Evolutionary conservation across 2,888 invertebrate genomes (phyloP).

Genomic region (Podabrus alpinus): DNA sequence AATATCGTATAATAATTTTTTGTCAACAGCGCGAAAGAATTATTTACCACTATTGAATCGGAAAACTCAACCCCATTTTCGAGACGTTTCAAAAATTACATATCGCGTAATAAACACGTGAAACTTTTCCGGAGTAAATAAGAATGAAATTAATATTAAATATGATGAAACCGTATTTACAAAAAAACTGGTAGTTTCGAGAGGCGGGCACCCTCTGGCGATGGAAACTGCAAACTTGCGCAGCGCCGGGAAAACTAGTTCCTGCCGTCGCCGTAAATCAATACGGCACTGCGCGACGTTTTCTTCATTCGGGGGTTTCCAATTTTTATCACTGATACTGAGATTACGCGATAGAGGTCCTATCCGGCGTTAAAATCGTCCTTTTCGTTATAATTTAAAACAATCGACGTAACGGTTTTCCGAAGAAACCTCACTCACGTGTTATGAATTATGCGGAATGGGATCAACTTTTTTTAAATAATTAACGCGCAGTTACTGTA

Average conservation of each 20-base stretch:
- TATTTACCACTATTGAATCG: no score
- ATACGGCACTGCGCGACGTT: constrained; percentile 13
- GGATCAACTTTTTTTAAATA: background rate
- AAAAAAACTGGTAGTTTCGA: background rate
- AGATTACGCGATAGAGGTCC: constrained; percentile 12
- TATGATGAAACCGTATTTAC: background rate
- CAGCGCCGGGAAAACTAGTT: constrained; percentile 22
- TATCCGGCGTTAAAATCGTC: background rate
- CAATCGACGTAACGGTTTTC: background rate
- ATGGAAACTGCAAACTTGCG: constrained; percentile 19
- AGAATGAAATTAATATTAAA: constrained; percentile 15
- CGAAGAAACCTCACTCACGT: background rate
- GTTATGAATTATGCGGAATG: background rate
- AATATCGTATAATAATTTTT: background rate
- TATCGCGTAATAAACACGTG: constrained; percentile 7
- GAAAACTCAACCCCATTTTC: background rate
- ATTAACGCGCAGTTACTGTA: background rate
- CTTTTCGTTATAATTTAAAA: background rate
- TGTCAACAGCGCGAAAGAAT: background rate
- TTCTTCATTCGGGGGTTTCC: constrained; percentile 5
- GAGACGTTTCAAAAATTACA: background rate
- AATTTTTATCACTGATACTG: constrained; percentile 5
- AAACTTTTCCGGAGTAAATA: background rate
- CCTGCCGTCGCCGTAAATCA: constrained; percentile 25
- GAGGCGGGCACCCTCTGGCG: constrained; percentile 21